Evolutionary conservation across 2,113 vertebrate species (phyloP), one percentile per base, ranked within the genome.

Genomic region (Archilochus colubris): DNA sequence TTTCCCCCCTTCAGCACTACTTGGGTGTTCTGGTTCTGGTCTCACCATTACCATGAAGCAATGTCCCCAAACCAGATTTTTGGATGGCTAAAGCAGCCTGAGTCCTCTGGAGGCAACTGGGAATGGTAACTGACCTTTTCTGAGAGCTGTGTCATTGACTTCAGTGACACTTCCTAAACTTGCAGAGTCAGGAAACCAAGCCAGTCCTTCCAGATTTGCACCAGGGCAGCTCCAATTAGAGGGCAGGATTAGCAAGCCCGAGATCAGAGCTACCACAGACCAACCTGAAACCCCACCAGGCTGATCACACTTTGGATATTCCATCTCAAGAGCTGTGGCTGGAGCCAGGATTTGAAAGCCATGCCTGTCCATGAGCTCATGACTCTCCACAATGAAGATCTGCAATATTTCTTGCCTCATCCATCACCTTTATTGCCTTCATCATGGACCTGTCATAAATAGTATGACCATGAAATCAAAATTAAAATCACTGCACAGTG

Each of bases 1-100:
- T 40, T 9, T 43, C 46, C 46, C 21, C 3, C 1, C n/a, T n/a
- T 40, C 22, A 62, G 28, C 30, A 36, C 17, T 4, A 6, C 70
- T 68, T 55, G 8, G 5, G 5, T 73, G 36, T 48, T 57, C 80
- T 28, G 58, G 8, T 57, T 24, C 46, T 46, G 80, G 27, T 48
- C 51, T 38, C 5, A 18, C 21, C 1, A 1, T 12, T 22, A 4
- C 23, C 21, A 9, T 1, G 3, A n/a, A 66, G 31, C 27, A 12
- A 3, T 14, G 67, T 33, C 74, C n/a, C 38, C 54, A 22, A 43
- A 64, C 44, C 55, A 59, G 74, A 27, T 38, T 50, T 57, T 33
- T 10, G 7, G 17, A 40, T 6, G 54, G 58, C 58, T 62, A 11
- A 38, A 59, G 53, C 12, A 54, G 46, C 36, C 27, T 2, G 7